These are phyloP conservation scores for Stenchaetothrips biformis DNA, from an alignment of 2,888 invertebrate species.

Conservation along the genomic window DNA sequence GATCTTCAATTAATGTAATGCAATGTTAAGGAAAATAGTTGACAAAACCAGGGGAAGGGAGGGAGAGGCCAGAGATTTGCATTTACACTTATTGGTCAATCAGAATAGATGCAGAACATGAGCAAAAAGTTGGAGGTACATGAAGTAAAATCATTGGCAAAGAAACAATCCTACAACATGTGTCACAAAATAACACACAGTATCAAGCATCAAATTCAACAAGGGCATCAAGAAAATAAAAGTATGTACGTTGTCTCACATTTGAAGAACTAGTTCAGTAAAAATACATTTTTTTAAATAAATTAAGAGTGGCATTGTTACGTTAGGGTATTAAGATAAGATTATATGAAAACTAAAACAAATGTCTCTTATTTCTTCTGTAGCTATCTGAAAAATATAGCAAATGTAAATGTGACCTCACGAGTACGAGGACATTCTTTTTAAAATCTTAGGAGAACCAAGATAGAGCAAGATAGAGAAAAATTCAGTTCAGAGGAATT, in stretches of 20 bases:
- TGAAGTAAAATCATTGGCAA: constrained; percentile 1
- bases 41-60: neutral
- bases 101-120: neutral
- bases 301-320: too few relatives aligned
- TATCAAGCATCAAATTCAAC: neutral
- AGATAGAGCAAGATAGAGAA: too few relatives aligned
- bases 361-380: too few relatives aligned
- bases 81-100: neutral
- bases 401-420: too few relatives aligned
- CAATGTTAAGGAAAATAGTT: neutral
- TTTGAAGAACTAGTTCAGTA: neutral
- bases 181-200: neutral
- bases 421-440: too few relatives aligned
- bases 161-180: neutral
- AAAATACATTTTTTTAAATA: neutral
- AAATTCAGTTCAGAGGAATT: too few relatives aligned
- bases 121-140: constrained; percentile 7
- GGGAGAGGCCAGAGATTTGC: neutral
- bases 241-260: neutral
- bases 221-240: neutral
- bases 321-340: too few relatives aligned
- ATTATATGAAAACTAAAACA: too few relatives aligned
- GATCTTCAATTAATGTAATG: neutral
- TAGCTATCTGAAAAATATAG: too few relatives aligned
- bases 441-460: too few relatives aligned